phyloP scores from a whole-genome alignment of 2,888 invertebrate genomes.

The Euplexia lucipara region DNA sequence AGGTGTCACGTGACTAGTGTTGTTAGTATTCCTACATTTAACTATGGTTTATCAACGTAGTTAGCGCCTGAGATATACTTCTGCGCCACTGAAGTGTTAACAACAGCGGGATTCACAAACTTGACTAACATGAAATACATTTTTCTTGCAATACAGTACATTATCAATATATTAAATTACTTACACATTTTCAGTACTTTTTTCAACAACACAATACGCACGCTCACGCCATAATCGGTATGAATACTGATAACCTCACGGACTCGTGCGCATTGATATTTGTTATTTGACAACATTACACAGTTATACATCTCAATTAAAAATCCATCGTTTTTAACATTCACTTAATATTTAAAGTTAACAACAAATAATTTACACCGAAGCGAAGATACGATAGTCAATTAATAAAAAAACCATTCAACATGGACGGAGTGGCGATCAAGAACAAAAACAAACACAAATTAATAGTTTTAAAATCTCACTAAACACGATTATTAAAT shows the following conservation, averaged over 20 bases:
- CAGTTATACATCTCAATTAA: constrained; percentile 18
- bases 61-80: constrained; percentile 17
- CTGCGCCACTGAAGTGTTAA: constrained; percentile 10
- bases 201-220: constrained; percentile 10
- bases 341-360: constrained; percentile 40
- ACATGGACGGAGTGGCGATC: constrained; percentile 77
- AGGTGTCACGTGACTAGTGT: constrained; percentile 83
- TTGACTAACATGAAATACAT: constrained; percentile 25
- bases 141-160: constrained; percentile 10
- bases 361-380: constrained; percentile 61
- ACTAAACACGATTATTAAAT: constrained; percentile 80
- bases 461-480: constrained; percentile 73
- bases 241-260: neutral
- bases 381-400: constrained; percentile 63
- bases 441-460: constrained; percentile 66
- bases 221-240: neutral
- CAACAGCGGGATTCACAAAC: constrained; percentile 29
- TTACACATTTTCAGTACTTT: constrained; percentile 47
- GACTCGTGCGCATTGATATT: constrained; percentile 6
- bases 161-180: constrained; percentile 17
- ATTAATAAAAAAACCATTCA: constrained; percentile 55
- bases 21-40: constrained; percentile 69
- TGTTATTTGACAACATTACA: constrained; percentile 4
- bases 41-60: constrained; percentile 29
- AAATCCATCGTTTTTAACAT: constrained; percentile 15